Evolutionary conservation across 2,888 invertebrate species (phyloP), one percentile per base, ranked within the genome.

Genomic region (Scrobipalpa atriplicella): DNA sequence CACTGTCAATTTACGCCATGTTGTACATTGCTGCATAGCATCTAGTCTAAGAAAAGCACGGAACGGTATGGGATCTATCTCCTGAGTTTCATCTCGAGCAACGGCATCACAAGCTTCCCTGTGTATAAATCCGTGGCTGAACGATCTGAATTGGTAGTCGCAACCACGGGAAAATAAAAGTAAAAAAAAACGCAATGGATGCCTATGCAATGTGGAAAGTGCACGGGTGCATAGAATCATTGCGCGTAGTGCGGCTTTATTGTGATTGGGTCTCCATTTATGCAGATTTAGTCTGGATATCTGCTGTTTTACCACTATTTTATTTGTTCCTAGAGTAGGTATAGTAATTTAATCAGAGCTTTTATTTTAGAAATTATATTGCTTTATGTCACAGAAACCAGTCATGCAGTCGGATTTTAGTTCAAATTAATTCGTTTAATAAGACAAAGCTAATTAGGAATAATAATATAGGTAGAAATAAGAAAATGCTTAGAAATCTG

Each of bases 231-330:
- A 3, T 10, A 21, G 11, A 11, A 21, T 29, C 54, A 56, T 21
- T 13, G 21, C 11, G 21, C 13, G 1, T 10, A 9, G 0, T 56
- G 54, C 2, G 18, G 54, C 21, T 56, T 56, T 56, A 56, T 21
- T 21, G 21, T 56, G 54, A 56, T 56, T 56, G 54, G 54, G 21
- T 56, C 54, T 56, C 13, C 21, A 21, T 56, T 11, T 13, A 56
- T 29, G 54, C 29, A 56, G 54, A 56, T 56, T 56, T 21, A 19
- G 19, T 52, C 52, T 18, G 10, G 11, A 56, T 21, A 16, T 47
- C n/a, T 47, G 47, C 47, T 47, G 16, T n/a, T 47, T 47, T n/a
- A 47, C 16, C 47, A 47, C 47, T 47, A 16, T 16, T 47, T 47
- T 47, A 47, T 47, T 47, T 16, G 16, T n/a, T 47, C 47, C 16